These are phyloP conservation scores for Watsonalla cultraria DNA, from an alignment of 2,888 invertebrate genomes.

Conservation along the genomic window DNA sequence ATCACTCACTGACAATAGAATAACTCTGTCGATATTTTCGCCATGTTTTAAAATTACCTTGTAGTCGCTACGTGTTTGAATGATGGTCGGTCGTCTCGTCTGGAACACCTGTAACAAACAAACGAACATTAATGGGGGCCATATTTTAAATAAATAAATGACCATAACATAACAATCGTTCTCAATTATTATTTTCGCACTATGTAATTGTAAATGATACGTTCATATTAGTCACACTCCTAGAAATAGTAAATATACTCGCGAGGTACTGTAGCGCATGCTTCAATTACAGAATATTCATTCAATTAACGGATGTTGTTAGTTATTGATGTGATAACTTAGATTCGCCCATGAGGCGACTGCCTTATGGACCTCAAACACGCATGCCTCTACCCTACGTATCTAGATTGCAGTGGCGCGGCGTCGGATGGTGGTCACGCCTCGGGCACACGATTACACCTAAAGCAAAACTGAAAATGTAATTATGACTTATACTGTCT, in stretches of 20 bases:
- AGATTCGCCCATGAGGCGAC: conserved; percentile 35
- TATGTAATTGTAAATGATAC: background rate
- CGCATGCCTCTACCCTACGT: conserved; percentile 53
- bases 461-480: conserved; percentile 17
- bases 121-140: conserved; percentile 26
- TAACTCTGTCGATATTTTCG: conserved; percentile 25
- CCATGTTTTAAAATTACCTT: conserved; percentile 48
- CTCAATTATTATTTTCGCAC: background rate
- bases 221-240: background rate
- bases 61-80: conserved; percentile 31
- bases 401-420: conserved; percentile 30
- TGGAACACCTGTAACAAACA: conserved; percentile 46
- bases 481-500: conserved; percentile 19
- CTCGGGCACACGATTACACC: conserved; percentile 32
- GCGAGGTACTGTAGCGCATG: conserved; percentile 16
- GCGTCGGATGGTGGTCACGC: conserved; percentile 36
- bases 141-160: background rate
- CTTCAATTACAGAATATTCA: conserved; percentile 34
- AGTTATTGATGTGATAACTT: conserved; percentile 50
- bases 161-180: background rate
- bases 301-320: conserved; percentile 49
- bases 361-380: conserved; percentile 43
- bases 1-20: conserved; percentile 25
- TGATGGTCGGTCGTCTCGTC: conserved; percentile 22
- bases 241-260: conserved; percentile 9